phyloP scores from a whole-genome alignment of 2,888 invertebrate genomes.

The Tricholauxania praeusta region DNA sequence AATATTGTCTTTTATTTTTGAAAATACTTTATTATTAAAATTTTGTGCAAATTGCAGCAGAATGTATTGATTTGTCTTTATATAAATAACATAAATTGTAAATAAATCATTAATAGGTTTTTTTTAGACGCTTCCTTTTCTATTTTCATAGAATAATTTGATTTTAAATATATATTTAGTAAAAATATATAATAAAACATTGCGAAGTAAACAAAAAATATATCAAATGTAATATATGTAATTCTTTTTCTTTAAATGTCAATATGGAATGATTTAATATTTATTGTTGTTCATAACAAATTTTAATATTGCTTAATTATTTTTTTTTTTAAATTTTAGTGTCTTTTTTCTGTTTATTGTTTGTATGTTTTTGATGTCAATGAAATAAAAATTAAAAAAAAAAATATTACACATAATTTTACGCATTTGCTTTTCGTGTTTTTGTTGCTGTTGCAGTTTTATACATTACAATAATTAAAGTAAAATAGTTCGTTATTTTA shows the following conservation, averaged over 20 bases:
- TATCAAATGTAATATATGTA: slow-evolving; percentile 32
- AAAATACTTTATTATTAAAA: slow-evolving; percentile 59
- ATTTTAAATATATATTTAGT: slow-evolving; percentile 44
- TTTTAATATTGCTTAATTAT: slow-evolving; percentile 13
- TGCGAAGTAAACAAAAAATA: slow-evolving; percentile 37
- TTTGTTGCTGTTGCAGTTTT: slow-evolving; percentile 37
- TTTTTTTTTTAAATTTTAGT: slow-evolving; percentile 34
- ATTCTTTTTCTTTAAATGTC: slow-evolving; percentile 39
- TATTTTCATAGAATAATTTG: slow-evolving; percentile 38
- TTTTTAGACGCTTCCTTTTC: slow-evolving; percentile 35
- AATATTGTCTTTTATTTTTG: slow-evolving; percentile 44
- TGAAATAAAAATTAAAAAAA: slow-evolving; percentile 50
- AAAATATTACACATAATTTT: slow-evolving; percentile 61
- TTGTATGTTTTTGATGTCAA: slow-evolving; percentile 29
- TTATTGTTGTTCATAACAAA: slow-evolving; percentile 10
- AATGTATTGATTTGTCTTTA: slow-evolving; percentile 51
- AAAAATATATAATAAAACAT: slow-evolving; percentile 46
- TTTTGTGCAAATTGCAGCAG: slow-evolving; percentile 63
- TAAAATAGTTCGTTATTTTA: slow-evolving; percentile 36
- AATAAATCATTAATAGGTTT: slow-evolving; percentile 48
- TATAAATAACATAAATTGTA: slow-evolving; percentile 61
- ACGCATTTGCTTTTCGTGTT: slow-evolving; percentile 31
- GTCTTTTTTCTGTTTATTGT: slow-evolving; percentile 42
- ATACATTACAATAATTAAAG: slow-evolving; percentile 41
- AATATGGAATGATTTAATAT: slow-evolving; percentile 41